Evolutionary conservation across 1,140 invertebrate genomes (phyloP), one percentile per base, ranked within the genome.

Genomic region (Diabrotica virgifera): DNA sequence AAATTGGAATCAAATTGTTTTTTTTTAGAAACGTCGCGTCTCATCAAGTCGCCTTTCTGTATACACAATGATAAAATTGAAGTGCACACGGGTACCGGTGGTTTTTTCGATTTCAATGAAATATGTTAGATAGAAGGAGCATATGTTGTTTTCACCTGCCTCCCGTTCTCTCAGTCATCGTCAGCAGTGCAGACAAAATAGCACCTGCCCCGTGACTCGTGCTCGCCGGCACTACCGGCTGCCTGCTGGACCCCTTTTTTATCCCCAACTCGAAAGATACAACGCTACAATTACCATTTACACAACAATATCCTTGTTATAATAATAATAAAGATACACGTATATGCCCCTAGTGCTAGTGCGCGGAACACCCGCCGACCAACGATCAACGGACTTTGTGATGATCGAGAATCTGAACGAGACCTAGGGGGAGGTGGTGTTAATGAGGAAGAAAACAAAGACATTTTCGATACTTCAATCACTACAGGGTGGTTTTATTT

Each of bases 241-340:
- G 53, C 52, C 62, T 38, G 55, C 55, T 52, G 55, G 63, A 59
- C 63, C 55, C 63, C 50, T 53, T 59, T 64, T 64, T 64, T 59
- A 14, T 59, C 8, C 55, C 36, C 55, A n/a, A 46, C 8, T n/a
- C n/a, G n/a, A 46, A 46, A 46, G 40, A 46, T 36, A 36, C 11
- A 11, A 57, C 55, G 36, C 10, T 36, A 57, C 55, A 46, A 46
- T 46, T 46, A 46, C 40, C 11, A 55, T 55, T 55, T 55, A 55
- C 53, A 55, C 53, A 55, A 24, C 24, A 24, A 55, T 55, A 55
- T 55, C 9, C 12, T 14, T 55, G n/a, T 24, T 6, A 55, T 55
- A 14, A 55, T 10, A 35, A 24, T 24, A 24, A 24, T 24, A 24
- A 24, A 24, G 24, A 24, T 24, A 24, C 24, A 24, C 24, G 24